These are phyloP conservation scores for Cephus runcator DNA, from an alignment of 2,888 invertebrate species.

Conservation along the genomic window DNA sequence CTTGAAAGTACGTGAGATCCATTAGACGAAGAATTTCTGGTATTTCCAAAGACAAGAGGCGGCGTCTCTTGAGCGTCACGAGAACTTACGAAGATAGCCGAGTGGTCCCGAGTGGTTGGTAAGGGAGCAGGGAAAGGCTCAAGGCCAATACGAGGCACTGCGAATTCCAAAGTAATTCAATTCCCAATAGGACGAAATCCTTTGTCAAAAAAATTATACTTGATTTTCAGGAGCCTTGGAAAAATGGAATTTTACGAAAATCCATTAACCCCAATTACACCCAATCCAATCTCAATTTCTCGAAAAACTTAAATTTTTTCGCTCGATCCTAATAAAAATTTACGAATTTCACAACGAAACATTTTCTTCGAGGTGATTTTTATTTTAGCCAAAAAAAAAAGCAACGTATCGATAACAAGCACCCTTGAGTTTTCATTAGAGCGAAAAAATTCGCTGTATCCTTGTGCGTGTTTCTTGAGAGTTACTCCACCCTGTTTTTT, in stretches of 20 bases:
- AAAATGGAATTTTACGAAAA: background rate
- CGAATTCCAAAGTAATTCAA: background rate
- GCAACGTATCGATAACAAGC: no score
- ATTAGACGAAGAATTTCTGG: slow-evolving; percentile 32
- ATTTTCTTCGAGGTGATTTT: background rate
- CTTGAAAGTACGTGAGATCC: slow-evolving; percentile 20
- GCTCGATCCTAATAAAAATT: background rate
- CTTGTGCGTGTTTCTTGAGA: background rate
- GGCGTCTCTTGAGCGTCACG: background rate
- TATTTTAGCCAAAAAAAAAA: background rate
- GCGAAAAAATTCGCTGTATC: background rate
- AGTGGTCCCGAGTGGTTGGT: background rate
- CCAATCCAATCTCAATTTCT: background rate
- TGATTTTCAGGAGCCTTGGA: background rate
- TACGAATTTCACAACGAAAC: background rate
- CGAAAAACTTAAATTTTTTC: background rate
- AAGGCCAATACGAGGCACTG: background rate
- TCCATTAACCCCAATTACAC: background rate
- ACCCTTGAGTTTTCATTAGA: background rate
- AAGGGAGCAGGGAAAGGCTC: background rate
- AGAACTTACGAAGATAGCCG: background rate
- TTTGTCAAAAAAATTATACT: background rate
- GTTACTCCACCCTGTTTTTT: background rate
- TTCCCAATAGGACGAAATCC: no score
- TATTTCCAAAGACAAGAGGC: slow-evolving; percentile 28